phyloP scores from a whole-genome alignment of 2,797 vertebrate species.

The Betta splendens region DNA sequence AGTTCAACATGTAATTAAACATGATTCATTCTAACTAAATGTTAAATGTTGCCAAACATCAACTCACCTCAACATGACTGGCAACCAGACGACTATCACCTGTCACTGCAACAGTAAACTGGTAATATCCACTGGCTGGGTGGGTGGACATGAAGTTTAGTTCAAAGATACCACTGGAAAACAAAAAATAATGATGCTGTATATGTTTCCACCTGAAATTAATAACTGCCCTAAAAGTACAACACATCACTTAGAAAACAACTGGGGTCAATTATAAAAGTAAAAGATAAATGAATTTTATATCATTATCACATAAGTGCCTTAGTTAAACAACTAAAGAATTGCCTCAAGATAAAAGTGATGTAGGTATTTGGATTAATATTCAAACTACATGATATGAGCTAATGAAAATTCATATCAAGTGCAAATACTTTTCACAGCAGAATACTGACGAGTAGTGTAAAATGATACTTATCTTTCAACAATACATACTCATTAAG shows the following conservation, averaged over 20 bases:
- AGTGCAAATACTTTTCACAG: background rate
- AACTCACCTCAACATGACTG: constrained; percentile 85
- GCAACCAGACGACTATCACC: constrained; percentile 91
- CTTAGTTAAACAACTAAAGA: background rate
- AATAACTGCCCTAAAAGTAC: background rate
- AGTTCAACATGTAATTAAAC: too few relatives aligned
- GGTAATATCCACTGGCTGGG: constrained; percentile 95
- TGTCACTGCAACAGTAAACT: constrained; percentile 89
- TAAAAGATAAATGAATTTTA: too few relatives aligned
- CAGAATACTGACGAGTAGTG: background rate
- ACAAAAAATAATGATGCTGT: background rate
- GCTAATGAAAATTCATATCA: background rate
- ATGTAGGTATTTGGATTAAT: background rate
- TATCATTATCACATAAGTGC: background rate
- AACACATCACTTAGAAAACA: too few relatives aligned
- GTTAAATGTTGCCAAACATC: background rate
- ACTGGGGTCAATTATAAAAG: background rate
- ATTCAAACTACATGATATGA: background rate
- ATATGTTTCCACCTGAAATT: background rate
- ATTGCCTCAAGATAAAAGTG: background rate
- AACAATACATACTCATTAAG: constrained; percentile 83
- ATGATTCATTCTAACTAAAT: background rate
- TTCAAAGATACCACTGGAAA: constrained; percentile 88
- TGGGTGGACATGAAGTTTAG: constrained; percentile 92
- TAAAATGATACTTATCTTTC: background rate